phyloP scores from a whole-genome alignment of 2,888 invertebrate species.

The Ferrisia virgata region DNA sequence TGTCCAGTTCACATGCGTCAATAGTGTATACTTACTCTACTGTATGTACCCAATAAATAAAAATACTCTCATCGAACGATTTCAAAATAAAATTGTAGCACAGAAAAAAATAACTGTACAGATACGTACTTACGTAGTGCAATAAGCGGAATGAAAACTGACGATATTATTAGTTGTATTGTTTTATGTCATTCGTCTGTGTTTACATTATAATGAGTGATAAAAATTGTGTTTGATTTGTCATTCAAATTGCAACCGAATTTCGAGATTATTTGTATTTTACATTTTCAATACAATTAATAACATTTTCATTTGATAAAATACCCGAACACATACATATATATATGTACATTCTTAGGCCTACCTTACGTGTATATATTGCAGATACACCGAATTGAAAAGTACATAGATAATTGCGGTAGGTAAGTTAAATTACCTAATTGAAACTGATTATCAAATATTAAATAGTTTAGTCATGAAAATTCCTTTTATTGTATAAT shows the following conservation, averaged over 20 bases:
- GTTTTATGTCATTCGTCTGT: neutral
- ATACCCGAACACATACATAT: neutral
- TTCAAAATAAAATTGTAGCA: neutral
- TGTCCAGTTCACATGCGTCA: slow-evolving; percentile 21
- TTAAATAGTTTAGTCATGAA: neutral
- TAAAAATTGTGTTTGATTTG: neutral
- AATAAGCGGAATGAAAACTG: neutral
- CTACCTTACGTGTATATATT: no score
- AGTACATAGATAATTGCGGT: neutral
- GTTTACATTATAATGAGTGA: neutral
- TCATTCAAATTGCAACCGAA: neutral
- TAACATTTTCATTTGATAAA: neutral
- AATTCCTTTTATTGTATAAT: neutral
- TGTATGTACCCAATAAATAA: neutral
- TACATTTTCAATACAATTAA: neutral
- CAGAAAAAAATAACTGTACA: neutral
- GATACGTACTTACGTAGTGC: neutral
- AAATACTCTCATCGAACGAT: slow-evolving; percentile 8
- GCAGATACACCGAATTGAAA: neutral
- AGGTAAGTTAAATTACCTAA: neutral
- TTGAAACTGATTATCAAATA: neutral
- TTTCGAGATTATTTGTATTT: neutral
- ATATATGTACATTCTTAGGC: neutral
- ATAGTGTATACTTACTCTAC: no score
- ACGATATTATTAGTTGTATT: neutral